These are phyloP conservation scores for Schizopygopsis pylzovi DNA, from an alignment of 2,797 vertebrate species.

Conservation along the genomic window DNA sequence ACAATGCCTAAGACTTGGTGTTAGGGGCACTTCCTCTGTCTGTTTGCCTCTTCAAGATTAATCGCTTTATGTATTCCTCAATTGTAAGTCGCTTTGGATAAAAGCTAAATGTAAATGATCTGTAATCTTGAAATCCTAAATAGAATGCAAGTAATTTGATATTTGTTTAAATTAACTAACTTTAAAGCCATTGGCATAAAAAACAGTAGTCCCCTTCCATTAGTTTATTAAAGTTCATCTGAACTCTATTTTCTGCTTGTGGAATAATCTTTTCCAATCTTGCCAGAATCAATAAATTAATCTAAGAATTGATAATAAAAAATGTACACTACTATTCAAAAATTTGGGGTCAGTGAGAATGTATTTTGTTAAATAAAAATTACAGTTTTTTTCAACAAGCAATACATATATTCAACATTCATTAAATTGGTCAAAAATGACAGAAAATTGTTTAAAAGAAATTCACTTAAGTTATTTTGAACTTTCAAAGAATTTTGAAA, in stretches of 20 bases:
- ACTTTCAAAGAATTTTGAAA: not conserved
- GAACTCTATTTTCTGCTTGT: not conserved
- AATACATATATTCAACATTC: too few relatives aligned
- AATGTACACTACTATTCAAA: not conserved
- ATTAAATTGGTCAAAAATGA: not conserved
- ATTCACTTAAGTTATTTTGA: not conserved
- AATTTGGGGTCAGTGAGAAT: not conserved
- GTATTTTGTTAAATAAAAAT: too few relatives aligned
- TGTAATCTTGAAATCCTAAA: not conserved
- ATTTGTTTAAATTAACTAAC: not conserved
- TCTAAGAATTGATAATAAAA: not conserved
- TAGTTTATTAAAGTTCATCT: not conserved
- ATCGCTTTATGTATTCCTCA: too few relatives aligned
- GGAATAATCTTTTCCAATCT: not conserved
- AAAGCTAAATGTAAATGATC: not conserved
- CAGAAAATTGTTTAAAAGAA: too few relatives aligned
- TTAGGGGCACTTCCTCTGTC: too few relatives aligned
- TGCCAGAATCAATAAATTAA: not conserved
- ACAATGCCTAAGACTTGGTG: too few relatives aligned
- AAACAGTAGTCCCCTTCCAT: not conserved
- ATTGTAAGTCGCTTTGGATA: too few relatives aligned
- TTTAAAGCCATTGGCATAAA: not conserved
- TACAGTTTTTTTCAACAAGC: not conserved
- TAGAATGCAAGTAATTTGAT: too few relatives aligned
- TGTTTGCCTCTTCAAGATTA: too few relatives aligned